A percentile compares a stretch with the other conserved stretches of the same genome.
Evolutionary conservation across 37 sponge, comb jelly and placozoan genomes (phyloP).

Genomic region (Tethya wilhelma): DNA sequence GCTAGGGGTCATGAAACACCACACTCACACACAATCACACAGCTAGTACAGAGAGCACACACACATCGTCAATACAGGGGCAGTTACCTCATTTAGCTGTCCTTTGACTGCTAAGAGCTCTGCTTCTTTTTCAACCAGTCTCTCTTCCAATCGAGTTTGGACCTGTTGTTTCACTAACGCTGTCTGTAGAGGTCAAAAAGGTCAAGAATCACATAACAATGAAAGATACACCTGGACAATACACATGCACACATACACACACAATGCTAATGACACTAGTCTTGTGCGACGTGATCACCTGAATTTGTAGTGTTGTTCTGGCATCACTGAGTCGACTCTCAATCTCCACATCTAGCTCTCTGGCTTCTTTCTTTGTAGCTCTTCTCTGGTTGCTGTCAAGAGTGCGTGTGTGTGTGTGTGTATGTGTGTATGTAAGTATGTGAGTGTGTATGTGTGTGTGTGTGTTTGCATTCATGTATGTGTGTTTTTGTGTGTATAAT

Average conservation of each 20-base stretch:
- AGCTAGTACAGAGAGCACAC: background rate
- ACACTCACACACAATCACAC: slow-evolving; percentile 15
- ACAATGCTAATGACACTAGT: too few species aligned
- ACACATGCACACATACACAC: too few species aligned
- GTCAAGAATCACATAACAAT: background rate
- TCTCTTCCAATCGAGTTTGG: slow-evolving; percentile 18
- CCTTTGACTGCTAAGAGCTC: slow-evolving; percentile 38
- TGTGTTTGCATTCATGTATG: too few species aligned
- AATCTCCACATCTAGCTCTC: slow-evolving; percentile 53
- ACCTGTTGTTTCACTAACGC: slow-evolving; percentile 29
- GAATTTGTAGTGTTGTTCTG: slow-evolving; percentile 34
- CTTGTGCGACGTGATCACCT: too few species aligned
- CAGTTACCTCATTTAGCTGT: slow-evolving; percentile 42
- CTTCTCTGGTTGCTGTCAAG: slow-evolving; percentile 53
- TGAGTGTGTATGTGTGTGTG: too few species aligned
- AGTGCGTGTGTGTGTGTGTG: too few species aligned
- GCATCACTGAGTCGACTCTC: slow-evolving; percentile 51
- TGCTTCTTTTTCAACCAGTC: slow-evolving; percentile 43
- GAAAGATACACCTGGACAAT: too few species aligned
- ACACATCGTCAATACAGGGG: background rate
- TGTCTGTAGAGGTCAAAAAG: slow-evolving; percentile 20
- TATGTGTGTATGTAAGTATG: too few species aligned
- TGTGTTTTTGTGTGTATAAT: too few species aligned
- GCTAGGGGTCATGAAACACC: slow-evolving; percentile 27
- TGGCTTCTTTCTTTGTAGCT: slow-evolving; percentile 50